Evolutionary conservation across 2,113 vertebrate genomes (phyloP).

Genomic region (Macquaria ambigua): DNA sequence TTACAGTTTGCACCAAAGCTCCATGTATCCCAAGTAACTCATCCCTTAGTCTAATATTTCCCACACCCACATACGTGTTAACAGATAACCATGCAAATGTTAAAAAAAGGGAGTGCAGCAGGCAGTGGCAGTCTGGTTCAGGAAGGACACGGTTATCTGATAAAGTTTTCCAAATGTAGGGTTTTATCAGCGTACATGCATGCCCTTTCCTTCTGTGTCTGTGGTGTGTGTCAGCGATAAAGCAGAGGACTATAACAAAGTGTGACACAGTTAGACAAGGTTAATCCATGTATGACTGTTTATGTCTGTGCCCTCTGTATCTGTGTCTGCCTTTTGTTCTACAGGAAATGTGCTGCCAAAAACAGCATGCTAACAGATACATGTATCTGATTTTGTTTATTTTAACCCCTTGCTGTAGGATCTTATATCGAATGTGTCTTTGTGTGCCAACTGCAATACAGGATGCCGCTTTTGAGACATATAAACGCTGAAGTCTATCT

Average conservation of each 20-base stretch:
- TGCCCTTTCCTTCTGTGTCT: constrained; percentile 39
- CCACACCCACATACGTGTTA: constrained; percentile 2
- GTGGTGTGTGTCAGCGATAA: constrained; percentile 61
- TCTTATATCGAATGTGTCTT: background rate
- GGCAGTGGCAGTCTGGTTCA: constrained; percentile 30
- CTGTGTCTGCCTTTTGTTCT: constrained; percentile 14
- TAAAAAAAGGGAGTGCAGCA: constrained; percentile 10
- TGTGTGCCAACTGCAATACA: background rate
- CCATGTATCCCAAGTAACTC: background rate
- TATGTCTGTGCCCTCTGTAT: constrained; percentile 16
- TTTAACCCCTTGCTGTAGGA: background rate
- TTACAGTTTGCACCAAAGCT: background rate
- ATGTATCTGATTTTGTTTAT: background rate
- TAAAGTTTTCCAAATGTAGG: constrained; percentile 46
- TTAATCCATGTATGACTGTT: constrained; percentile 33
- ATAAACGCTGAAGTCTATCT: background rate
- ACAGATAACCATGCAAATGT: constrained; percentile 64
- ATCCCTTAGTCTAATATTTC: constrained; percentile 12
- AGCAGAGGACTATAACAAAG: constrained; percentile 38
- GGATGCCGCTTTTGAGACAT: background rate
- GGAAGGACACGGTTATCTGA: constrained; percentile 55
- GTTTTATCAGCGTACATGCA: constrained; percentile 56
- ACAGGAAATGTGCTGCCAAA: background rate
- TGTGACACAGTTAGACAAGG: constrained; percentile 38
- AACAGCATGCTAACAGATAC: background rate